phyloP scores from a whole-genome alignment of 2,797 vertebrate genomes.

The Cheirogaleus major region DNA sequence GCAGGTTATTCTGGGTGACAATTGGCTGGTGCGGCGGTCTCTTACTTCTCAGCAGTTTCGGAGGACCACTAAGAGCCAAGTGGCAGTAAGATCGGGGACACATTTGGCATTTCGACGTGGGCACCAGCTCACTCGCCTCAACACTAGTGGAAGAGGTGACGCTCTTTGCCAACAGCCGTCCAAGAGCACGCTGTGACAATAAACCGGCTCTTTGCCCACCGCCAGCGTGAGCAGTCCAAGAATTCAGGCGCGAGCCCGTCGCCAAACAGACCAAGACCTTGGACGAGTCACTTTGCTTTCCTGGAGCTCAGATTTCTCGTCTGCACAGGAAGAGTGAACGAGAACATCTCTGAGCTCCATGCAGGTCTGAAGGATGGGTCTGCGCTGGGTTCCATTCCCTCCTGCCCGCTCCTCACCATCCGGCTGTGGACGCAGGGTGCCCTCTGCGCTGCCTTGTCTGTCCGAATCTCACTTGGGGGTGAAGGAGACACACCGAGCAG shows the following conservation, averaged over 20 bases:
- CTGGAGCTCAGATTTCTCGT: background rate
- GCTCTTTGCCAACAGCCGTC: no score
- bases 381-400: no score
- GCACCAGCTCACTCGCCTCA: background rate
- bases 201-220: background rate
- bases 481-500: background rate
- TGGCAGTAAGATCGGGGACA: fast-evolving
- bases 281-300: background rate
- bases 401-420: background rate
- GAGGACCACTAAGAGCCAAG: no score
- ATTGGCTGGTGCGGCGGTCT: background rate
- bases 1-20: no score
- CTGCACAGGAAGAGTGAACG: background rate
- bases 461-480: background rate
- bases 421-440: background rate
- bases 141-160: fast-evolving
- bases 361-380: background rate
- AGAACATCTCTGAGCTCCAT: background rate
- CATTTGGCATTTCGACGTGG: fast-evolving
- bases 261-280: background rate
- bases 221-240: background rate
- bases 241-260: background rate
- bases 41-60: fast-evolving
- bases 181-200: background rate
- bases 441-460: background rate